Evolutionary conservation across 1,140 invertebrate genomes (phyloP), one percentile per base, ranked within the genome.

Genomic region (Cecropterus lyciades): DNA sequence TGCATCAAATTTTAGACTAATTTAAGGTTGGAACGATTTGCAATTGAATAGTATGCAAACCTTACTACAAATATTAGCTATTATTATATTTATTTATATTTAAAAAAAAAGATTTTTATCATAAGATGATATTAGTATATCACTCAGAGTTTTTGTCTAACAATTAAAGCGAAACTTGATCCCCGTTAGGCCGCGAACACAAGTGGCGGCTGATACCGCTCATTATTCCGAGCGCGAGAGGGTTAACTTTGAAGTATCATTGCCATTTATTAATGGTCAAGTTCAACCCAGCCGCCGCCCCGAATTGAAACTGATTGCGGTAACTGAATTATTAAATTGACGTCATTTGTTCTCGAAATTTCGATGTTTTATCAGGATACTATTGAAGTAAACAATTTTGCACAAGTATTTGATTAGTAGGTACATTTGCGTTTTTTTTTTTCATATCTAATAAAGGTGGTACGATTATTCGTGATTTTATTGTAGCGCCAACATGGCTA

Each of bases 191-290:
- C 66, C 62, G 60, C 37, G 27, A 56, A 68, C 72, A 67, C 70
- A 77, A 86, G 76, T 77, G 77, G 65, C 57, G 73, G 65, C 65
- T 77, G 79, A 85, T 87, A 79, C 77, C 81, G 72, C 84, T 82
- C 85, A 88, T 89, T 87, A 87, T 80, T 75, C 75, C 49, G 66
- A 67, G 40, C 55, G 48, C 55, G 79, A 87, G 73, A 85, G 88
- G 88, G 86, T 91, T 88, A 89, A 91, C 80, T 91, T 82, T 91
- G 87, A 88, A 91, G 88, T 91, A 91, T 91, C 85, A 88, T 88
- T 88, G 79, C 85, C 80, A 84, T 89, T 91, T 88, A 91, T 88
- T 87, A 91, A 87, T 88, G 88, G 88, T 91, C 88, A 91, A 91
- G 85, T 91, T 85, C 70, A 84, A 75, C 82, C 81, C 75, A 64